phyloP scores from a whole-genome alignment of 2,888 invertebrate species.

The Cerastis leucographa region DNA sequence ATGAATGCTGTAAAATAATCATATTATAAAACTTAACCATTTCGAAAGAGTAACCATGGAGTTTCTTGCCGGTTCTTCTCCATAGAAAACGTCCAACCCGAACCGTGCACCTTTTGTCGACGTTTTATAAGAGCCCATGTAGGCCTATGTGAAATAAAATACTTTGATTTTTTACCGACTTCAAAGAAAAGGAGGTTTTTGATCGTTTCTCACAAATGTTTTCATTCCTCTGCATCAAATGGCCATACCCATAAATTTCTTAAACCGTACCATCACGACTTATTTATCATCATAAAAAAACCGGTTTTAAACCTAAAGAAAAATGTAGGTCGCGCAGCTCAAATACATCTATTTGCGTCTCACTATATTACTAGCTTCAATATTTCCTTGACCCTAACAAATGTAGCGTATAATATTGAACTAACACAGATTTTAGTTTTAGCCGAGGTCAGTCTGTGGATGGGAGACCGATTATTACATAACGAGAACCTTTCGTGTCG shows the following conservation, averaged over 20 bases:
- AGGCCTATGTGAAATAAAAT: too few species aligned
- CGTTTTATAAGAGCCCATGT: too few species aligned
- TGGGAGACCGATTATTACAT: background rate
- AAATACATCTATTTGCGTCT: conserved; percentile 16
- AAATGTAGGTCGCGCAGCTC: conserved; percentile 29
- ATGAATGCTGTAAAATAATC: too few species aligned
- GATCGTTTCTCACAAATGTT: too few species aligned
- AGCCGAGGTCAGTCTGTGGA: background rate
- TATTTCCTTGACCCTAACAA: conserved; percentile 32
- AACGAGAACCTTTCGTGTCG: background rate
- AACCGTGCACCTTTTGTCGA: too few species aligned
- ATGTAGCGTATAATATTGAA: conserved; percentile 25
- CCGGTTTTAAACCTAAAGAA: background rate
- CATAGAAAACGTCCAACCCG: too few species aligned
- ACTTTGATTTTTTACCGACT: too few species aligned
- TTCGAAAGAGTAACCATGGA: too few species aligned
- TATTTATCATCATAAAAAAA: background rate
- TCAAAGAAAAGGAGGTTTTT: too few species aligned
- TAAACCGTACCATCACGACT: background rate
- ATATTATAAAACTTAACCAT: too few species aligned
- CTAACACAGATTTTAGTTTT: conserved; percentile 28
- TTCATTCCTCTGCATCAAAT: background rate
- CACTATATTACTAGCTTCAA: conserved; percentile 2
- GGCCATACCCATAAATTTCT: background rate
- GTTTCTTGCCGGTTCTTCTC: too few species aligned